phyloP scores from a whole-genome alignment of 1,140 invertebrate genomes.

The Psilanteris sp. region DNA sequence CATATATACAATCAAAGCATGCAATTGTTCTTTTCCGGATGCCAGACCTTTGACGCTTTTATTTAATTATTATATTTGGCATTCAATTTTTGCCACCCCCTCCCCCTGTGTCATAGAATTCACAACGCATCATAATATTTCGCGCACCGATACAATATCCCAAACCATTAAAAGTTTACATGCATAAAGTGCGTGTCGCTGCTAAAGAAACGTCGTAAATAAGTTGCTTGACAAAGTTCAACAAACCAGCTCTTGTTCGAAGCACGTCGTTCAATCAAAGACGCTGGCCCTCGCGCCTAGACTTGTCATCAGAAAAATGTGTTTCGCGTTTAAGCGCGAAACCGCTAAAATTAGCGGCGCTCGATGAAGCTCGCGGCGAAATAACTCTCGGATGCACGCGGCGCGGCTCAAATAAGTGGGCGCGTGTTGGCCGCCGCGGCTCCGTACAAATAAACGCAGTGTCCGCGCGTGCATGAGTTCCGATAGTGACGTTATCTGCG shows the following conservation, averaged over 20 bases:
- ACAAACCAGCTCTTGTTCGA: conserved; percentile 9
- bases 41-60: no score
- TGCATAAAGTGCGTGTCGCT: conserved; percentile 17
- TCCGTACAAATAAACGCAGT: conserved; percentile 32
- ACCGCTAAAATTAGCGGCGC: conserved; percentile 29
- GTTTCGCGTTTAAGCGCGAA: conserved; percentile 13
- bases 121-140: no score
- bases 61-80: no score
- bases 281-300: background rate
- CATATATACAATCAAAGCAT: no score
- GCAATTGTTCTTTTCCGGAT: no score
- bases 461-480: conserved; percentile 9
- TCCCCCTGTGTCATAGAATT: no score
- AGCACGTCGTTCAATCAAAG: conserved; percentile 16
- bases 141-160: no score
- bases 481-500: conserved; percentile 34
- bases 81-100: no score
- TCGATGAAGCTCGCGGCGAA: conserved; percentile 3
- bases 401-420: conserved; percentile 7
- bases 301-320: conserved; percentile 37
- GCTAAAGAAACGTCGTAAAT: conserved; percentile 7
- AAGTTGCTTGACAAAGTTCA: conserved; percentile 28
- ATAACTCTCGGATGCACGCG: background rate
- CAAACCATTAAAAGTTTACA: conserved; percentile 2
- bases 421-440: background rate